These are phyloP conservation scores for Dryas iulia DNA, from an alignment of 1,140 invertebrate species.

Conservation along the genomic window DNA sequence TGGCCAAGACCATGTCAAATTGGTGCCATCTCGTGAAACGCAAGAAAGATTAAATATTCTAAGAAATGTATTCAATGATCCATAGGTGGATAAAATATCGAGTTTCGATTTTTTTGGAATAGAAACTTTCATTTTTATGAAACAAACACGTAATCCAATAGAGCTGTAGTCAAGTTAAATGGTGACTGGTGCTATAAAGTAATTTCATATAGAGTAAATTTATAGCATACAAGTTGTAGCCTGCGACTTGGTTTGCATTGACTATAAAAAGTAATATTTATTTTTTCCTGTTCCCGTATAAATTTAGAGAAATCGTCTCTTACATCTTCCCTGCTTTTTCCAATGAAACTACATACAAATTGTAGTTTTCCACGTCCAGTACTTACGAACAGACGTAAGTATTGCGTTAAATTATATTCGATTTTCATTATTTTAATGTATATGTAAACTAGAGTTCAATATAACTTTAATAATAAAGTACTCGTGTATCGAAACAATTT, in stretches of 20 bases:
- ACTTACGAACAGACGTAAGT: too few relatives aligned
- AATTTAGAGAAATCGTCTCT: background rate
- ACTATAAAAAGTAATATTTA: too few relatives aligned
- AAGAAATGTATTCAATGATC: conserved; percentile 18
- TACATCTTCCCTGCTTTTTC: too few relatives aligned
- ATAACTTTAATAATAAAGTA: too few relatives aligned
- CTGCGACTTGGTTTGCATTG: too few relatives aligned
- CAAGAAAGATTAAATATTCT: conserved; percentile 24
- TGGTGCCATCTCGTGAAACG: conserved; percentile 7
- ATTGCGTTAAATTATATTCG: too few relatives aligned
- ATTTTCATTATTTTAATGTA: too few relatives aligned
- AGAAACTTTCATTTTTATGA: background rate
- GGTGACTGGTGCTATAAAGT: background rate
- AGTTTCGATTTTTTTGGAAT: background rate
- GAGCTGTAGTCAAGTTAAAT: background rate
- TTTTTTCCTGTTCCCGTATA: too few relatives aligned
- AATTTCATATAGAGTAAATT: background rate
- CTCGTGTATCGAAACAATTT: background rate
- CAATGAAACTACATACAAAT: too few relatives aligned
- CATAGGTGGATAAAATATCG: conserved; percentile 23
- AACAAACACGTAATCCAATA: too few relatives aligned
- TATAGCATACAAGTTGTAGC: background rate
- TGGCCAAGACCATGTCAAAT: conserved; percentile 11
- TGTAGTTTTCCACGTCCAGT: too few relatives aligned
- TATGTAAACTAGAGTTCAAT: too few relatives aligned